Base-by-base conservation (phyloP, 2,888 invertebrate species). In the Cryptops parisi region DNA sequence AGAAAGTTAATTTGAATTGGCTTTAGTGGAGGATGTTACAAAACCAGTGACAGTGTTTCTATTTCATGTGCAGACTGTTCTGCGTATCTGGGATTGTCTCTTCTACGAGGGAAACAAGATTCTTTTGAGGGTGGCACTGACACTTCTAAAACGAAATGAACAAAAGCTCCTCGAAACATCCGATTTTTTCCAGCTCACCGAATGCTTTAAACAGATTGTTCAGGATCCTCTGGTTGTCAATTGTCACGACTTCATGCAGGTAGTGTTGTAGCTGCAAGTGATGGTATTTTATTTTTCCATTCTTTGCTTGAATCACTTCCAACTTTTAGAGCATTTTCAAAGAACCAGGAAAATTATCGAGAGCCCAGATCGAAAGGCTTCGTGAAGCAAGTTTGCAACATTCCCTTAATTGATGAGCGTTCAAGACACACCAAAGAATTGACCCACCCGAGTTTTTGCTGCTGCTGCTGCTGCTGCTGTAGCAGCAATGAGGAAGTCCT, bases 21-120 rank as follows among this genome's bases (percentile, higher is more conserved):
- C n/a, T n/a, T n/a, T n/a, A n/a, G n/a, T n/a, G n/a, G n/a, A n/a
- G n/a, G n/a, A n/a, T n/a, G n/a, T n/a, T n/a, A n/a, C n/a, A n/a
- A n/a, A n/a, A n/a, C n/a, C n/a, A n/a, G n/a, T n/a, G n/a, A n/a
- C n/a, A n/a, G n/a, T n/a, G n/a, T n/a, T 46, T 41, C 57, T 60
- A 56, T 66, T 67, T 26, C 19, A 17, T 15, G 27, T 41, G 4
- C 68, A 80, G 79, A 94, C 94, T 5, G 90, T 91, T 41, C 73
- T 93, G 22, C 76, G 94, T 64, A 84, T 94, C 70, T 94, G 94
- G 93, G 94, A 96, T 70, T 90, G 91, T 65, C 72, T 94, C 55
- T 93, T 96, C 72, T 83, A 84, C 62, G 94, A 96, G 70, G 94
- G 94, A 43, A 85, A 84, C 55, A 93, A 93, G 72, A 82, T 94